Base-by-base conservation (phyloP, 2,113 vertebrate species). In the Microcebus lehilahytsara region DNA sequence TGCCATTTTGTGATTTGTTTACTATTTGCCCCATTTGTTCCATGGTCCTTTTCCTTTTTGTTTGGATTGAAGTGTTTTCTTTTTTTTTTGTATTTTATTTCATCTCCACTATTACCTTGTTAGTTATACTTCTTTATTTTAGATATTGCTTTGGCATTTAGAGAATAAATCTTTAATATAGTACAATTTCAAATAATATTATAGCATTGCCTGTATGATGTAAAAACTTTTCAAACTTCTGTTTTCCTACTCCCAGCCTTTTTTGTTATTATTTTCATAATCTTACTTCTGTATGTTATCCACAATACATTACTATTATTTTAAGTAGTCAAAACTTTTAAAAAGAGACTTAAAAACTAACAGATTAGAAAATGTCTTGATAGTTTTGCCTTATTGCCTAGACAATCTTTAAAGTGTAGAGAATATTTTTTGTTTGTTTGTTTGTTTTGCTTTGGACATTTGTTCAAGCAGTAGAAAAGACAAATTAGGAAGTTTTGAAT, bases 381-480 rank as follows among this genome's bases (percentile, higher is more conserved):
- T 67, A 71, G 40, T 74, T 94, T 93, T 95, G 27, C 25, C 30
- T 56, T 90, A 67, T 60, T 90, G 74, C 11, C 6, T 9, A 92
- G 56, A 84, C 27, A 91, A 32, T 79, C 49, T 89, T 20, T 90
- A 49, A 87, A 80, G 34, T 79, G 20, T 32, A 11, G 42, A 66
- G 53, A 79, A 60, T 53, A 78, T 86, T n/a, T 56, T 51, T 77
- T 19, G 16, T 72, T 6, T 42, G 40, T 23, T 34, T 78, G 49
- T 32, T 37, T 64, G 62, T 75, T 95, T 91, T 91, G 23, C 67
- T 86, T 89, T 96, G 71, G 60, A 81, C 20, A 84, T 81, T 77
- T 92, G 34, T 58, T 53, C 40, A 96, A 77, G 40, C 14, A 67
- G 8, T 67, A 74, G n/a, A 90, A 77, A 74, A 96, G n/a, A 66